phyloP scores from a whole-genome alignment of 2,113 vertebrate species.

The Oryzias curvinotus region DNA sequence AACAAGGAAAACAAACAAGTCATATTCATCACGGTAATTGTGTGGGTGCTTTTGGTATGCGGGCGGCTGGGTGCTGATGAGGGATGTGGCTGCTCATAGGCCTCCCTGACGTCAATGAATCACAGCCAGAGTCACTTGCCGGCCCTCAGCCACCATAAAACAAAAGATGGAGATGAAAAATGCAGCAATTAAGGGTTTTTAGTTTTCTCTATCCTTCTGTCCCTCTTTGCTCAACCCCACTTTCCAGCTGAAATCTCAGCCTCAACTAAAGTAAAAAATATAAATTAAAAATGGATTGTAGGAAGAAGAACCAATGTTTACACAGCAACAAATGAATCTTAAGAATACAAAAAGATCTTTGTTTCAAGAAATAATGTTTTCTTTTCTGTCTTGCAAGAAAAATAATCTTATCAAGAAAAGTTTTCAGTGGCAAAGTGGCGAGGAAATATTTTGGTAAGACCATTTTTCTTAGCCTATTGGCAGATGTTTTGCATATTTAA shows the following conservation, averaged over 20 bases:
- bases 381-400: no score
- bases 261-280: slow-evolving; percentile 2
- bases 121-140: slow-evolving; percentile 92
- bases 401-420: no score
- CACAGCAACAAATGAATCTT: no score
- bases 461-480: no score
- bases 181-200: slow-evolving; percentile 99
- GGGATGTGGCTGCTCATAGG: slow-evolving; percentile 96
- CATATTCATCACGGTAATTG: slow-evolving; percentile 99
- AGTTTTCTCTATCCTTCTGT: slow-evolving; percentile 93
- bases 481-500: no score
- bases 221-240: slow-evolving; percentile 73
- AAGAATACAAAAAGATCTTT: no score
- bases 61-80: slow-evolving; percentile 92
- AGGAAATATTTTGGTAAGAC: no score
- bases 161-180: slow-evolving; percentile 99
- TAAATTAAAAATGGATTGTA: slow-evolving; percentile 1
- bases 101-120: slow-evolving; percentile 96
- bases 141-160: slow-evolving; percentile 97
- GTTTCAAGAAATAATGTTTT: no score
- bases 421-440: no score
- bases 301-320: slow-evolving; percentile 1
- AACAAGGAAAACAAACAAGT: slow-evolving; percentile 95
- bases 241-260: slow-evolving; percentile 38
- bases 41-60: slow-evolving; percentile 92